Base-by-base conservation (phyloP, 2,113 vertebrate genomes). In the Gnathonemus longibarbis region DNA sequence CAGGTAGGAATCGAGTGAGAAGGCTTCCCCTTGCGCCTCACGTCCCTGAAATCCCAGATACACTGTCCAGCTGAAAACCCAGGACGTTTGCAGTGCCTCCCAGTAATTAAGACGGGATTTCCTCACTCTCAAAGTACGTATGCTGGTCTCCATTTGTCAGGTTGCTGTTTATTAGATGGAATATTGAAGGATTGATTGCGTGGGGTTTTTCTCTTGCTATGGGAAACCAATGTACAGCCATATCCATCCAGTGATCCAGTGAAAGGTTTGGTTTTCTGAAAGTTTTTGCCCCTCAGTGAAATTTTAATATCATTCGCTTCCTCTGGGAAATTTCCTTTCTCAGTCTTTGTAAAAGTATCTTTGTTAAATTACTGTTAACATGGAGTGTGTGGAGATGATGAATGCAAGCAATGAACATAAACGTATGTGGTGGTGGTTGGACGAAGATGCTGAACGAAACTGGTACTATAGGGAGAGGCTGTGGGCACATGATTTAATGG, bases 11-110 rank as follows among this genome's bases (percentile, higher is more conserved):
- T 90, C 90, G 90, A 91, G 92, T 91, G 92, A 92, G 92, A 93
- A 95, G 94, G 94, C 94, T 95, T 94, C 91, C 94, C 92, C 91
- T 91, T 92, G 94, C 92, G 95, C 94, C 92, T 90, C 93, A 92
- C 92, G 49, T 49, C 24, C 39, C 52, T 35, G 89, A 85, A 89
- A 84, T 84, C 50, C 42, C 50, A 21, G 56, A 45, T 15, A n/a
- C 21, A n/a, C 31, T 19, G 27, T 49, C 35, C 77, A 31, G 66
- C 62, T 52, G 48, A 62, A 46, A 62, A 53, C 77, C 0, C 49
- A 85, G 53, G 89, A 84, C 5, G 48, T 53, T 48, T 89, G 17
- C 42, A 7, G 50, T 46, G 50, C 39, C 2, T 62, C 24, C 56
- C 7, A 56, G 5, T 56, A 83, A 84, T 50, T 52, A 21, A 80